These are phyloP conservation scores for Yponomeuta sedellus DNA, from an alignment of 2,888 invertebrate species.

Conservation along the genomic window DNA sequence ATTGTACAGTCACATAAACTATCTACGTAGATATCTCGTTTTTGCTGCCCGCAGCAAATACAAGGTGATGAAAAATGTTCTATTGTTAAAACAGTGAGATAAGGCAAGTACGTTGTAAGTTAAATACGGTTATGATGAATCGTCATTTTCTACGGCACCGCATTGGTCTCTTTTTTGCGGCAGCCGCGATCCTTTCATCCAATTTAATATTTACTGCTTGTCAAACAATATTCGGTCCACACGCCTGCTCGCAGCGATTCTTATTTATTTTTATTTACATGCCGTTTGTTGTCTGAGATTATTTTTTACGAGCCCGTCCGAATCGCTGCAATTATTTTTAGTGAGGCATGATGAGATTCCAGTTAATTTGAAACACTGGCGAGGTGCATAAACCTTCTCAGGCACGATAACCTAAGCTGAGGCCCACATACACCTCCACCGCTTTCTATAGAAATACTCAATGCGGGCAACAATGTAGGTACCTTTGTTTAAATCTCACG, in stretches of 20 bases:
- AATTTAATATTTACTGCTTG: slow-evolving; percentile 65
- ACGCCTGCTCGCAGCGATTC: slow-evolving; percentile 43
- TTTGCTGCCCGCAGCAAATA: slow-evolving; percentile 37
- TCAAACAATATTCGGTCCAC: slow-evolving; percentile 55
- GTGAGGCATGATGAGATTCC: neutral
- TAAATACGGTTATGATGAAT: slow-evolving; percentile 51
- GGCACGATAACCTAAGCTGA: too few species aligned
- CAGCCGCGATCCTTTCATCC: slow-evolving; percentile 45
- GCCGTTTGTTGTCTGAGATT: slow-evolving; percentile 38
- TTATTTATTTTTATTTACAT: slow-evolving; percentile 53
- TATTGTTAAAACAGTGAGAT: slow-evolving; percentile 57
- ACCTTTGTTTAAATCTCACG: neutral
- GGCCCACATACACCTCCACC: too few species aligned
- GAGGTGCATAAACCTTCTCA: neutral
- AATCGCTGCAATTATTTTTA: slow-evolving; percentile 36
- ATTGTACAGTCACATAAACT: slow-evolving; percentile 19
- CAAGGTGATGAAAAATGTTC: slow-evolving; percentile 54
- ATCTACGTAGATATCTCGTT: slow-evolving; percentile 49
- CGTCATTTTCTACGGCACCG: slow-evolving; percentile 27
- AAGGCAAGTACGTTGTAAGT: slow-evolving; percentile 53
- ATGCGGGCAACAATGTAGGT: too few species aligned
- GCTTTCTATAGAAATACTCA: too few species aligned
- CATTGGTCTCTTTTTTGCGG: slow-evolving; percentile 40
- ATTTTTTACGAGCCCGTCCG: slow-evolving; percentile 42
- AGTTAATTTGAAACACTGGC: neutral